phyloP scores from a whole-genome alignment of 2,888 invertebrate genomes.

The Stenodera caucasica region DNA sequence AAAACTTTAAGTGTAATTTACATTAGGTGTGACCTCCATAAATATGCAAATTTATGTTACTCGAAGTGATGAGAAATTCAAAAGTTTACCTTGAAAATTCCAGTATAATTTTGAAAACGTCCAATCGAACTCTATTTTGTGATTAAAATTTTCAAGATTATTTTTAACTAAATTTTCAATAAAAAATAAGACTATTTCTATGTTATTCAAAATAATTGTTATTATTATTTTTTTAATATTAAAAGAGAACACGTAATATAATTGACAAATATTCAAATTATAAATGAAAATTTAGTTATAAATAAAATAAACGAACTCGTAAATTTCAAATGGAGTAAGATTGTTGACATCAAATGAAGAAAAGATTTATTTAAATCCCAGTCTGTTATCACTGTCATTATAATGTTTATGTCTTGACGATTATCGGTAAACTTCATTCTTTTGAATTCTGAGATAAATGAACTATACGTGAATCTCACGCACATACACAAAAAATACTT shows the following conservation, averaged over 20 bases:
- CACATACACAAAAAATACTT: constrained; percentile 48
- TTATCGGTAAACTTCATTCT: neutral
- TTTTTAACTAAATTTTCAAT: neutral
- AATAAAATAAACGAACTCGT: no score
- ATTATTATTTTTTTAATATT: no score
- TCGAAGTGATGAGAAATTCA: constrained; percentile 30
- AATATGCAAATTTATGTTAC: constrained; percentile 28
- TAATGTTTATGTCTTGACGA: neutral
- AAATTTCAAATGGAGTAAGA: no score
- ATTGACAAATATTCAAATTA: neutral
- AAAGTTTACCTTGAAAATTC: constrained; percentile 31
- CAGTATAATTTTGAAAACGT: constrained; percentile 29
- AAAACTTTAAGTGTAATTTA: constrained; percentile 24
- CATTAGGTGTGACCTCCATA: constrained; percentile 31
- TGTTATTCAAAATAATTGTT: no score
- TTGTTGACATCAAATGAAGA: no score
- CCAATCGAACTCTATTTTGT: neutral
- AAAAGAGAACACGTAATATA: neutral
- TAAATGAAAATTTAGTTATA: neutral
- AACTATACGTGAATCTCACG: neutral
- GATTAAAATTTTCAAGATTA: neutral
- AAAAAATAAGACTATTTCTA: neutral
- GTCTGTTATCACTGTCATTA: no score
- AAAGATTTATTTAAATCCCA: no score
- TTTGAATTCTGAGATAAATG: neutral